A percentile compares a stretch with the other conserved stretches of the same genome.
These are phyloP conservation scores for Drosophila ercepeae DNA, from an alignment of 1,140 invertebrate genomes.

Conservation along the genomic window DNA sequence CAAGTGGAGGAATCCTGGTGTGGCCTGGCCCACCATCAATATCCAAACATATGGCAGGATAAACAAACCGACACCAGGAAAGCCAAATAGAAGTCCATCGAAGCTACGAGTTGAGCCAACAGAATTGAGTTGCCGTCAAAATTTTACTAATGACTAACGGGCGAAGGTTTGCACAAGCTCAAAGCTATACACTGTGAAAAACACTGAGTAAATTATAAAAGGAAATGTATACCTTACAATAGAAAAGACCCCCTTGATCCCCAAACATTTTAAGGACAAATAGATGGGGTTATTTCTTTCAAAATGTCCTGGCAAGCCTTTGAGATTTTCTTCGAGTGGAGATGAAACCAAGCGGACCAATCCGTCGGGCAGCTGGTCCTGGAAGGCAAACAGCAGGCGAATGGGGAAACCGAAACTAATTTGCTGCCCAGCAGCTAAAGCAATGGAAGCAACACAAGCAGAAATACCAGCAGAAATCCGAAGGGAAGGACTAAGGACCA, in stretches of 20 bases:
- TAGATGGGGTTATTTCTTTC: background rate
- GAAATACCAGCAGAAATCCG: constrained; percentile 3
- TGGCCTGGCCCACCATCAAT: constrained; percentile 15
- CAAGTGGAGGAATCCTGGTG: background rate
- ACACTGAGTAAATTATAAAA: background rate
- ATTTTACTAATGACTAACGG: constrained; percentile 68
- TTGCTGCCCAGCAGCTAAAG: constrained; percentile 48
- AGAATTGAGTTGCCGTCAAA: constrained; percentile 61
- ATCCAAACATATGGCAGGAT: constrained; percentile 38
- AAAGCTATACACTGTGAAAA: constrained; percentile 11
- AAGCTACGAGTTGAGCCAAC: background rate
- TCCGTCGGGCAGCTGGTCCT: constrained; percentile 31
- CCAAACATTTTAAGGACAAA: background rate
- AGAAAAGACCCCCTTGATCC: too few relatives aligned
- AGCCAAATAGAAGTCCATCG: constrained; percentile 36
- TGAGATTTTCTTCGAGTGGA: background rate
- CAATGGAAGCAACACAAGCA: constrained; percentile 3
- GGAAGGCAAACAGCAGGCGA: constrained; percentile 53
- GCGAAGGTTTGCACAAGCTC: constrained; percentile 35
- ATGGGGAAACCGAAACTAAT: constrained; percentile 69
- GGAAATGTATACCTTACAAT: too few relatives aligned
- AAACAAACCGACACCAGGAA: constrained; percentile 43
- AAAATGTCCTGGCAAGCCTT: background rate
- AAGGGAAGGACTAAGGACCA: background rate
- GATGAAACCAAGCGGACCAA: constrained; percentile 9